Percentiles rank a stretch among this genome's conserved stretches.
These are phyloP conservation scores for Rafetus swinhoei DNA, from an alignment of 2,113 vertebrate species.

Conservation along the genomic window DNA sequence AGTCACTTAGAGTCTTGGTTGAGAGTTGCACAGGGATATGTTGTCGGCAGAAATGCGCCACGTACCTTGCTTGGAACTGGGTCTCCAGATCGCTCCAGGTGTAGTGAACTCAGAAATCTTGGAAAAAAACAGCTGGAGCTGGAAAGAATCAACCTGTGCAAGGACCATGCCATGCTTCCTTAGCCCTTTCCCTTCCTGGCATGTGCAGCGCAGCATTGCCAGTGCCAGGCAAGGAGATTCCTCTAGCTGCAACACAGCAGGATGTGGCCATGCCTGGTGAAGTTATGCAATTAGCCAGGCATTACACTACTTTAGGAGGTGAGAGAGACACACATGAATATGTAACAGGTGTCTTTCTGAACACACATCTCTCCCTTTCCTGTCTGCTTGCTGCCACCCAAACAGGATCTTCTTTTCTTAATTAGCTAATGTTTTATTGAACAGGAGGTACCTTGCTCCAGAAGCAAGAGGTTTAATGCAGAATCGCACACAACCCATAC, in stretches of 20 bases:
- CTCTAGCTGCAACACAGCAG: too few species aligned
- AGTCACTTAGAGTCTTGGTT: neutral
- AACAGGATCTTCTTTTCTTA: neutral
- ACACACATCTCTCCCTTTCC: neutral
- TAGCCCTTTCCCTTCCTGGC: neutral
- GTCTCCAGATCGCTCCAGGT: neutral
- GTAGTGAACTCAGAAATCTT: neutral
- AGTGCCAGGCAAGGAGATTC: too few species aligned
- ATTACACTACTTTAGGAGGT: neutral
- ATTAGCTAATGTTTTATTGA: constrained; percentile 11
- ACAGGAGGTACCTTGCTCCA: constrained; percentile 39
- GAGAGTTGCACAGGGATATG: neutral
- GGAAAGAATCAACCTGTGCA: neutral
- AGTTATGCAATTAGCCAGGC: neutral
- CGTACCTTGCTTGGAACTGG: neutral
- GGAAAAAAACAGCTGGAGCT: neutral
- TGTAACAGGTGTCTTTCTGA: neutral
- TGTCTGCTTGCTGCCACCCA: neutral
- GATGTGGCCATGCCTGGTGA: neutral
- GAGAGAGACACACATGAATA: neutral
- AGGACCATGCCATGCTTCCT: neutral
- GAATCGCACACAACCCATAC: constrained; percentile 59
- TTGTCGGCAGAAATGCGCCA: neutral
- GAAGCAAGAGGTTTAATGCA: constrained; percentile 55
- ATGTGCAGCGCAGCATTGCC: neutral